Evolutionary conservation across 2,888 invertebrate species (phyloP).

Genomic region (Nymphalis polychloros): DNA sequence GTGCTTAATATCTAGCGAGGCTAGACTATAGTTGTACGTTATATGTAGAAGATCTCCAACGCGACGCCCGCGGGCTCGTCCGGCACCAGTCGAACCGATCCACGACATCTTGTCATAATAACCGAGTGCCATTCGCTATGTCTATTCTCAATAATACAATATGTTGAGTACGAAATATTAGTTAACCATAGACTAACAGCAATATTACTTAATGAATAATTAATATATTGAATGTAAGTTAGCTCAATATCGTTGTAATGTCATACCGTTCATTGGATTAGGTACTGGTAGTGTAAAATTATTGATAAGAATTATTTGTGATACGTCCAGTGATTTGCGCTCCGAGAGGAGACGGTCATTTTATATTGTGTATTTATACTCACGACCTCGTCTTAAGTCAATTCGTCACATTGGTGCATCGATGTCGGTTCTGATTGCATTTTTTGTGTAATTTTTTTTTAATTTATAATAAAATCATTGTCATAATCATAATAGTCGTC

Average conservation of each 20-base stretch:
- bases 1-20: conserved; percentile 75
- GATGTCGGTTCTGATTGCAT: conserved; percentile 29
- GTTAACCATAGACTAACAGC: conserved; percentile 77
- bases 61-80: conserved; percentile 31
- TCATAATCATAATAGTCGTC: conserved; percentile 10
- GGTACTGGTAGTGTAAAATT: conserved; percentile 74
- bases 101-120: conserved; percentile 76
- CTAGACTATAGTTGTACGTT: conserved; percentile 56
- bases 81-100: conserved; percentile 63
- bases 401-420: conserved; percentile 25
- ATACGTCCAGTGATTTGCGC: conserved; percentile 75
- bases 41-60: conserved; percentile 57
- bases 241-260: conserved; percentile 79
- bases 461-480: conserved; percentile 16
- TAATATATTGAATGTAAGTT: conserved; percentile 79
- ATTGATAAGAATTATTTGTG: conserved; percentile 74
- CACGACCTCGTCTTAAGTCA: conserved; percentile 35
- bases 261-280: conserved; percentile 79
- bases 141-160: conserved; percentile 71
- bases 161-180: conserved; percentile 62
- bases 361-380: conserved; percentile 40
- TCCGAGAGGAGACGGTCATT: conserved; percentile 38
- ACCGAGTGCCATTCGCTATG: conserved; percentile 74
- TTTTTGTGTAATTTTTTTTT: conserved; percentile 20
- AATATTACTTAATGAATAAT: conserved; percentile 77